A percentile compares a stretch with the other conserved stretches of the same genome.
Conservation (phyloP, 2,113 vertebrate species). For the Rhombomys opimus region DNA sequence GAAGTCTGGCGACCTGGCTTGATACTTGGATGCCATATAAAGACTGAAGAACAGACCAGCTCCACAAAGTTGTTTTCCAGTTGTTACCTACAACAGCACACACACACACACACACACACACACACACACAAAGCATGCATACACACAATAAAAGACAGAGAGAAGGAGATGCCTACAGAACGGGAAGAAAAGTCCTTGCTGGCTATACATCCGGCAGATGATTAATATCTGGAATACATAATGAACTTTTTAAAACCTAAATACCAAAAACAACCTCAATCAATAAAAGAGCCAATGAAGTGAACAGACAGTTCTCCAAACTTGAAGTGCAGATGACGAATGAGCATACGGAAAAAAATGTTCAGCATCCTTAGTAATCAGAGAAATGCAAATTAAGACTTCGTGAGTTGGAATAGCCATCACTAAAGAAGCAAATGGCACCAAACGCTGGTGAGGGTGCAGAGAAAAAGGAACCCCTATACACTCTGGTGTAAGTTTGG, state of each 20-base stretch:
- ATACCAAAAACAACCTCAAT: neutral
- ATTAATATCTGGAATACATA: neutral
- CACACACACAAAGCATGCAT: too few relatives aligned
- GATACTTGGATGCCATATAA: neutral
- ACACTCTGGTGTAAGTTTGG: neutral
- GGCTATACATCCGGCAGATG: neutral
- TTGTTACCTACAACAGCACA: too few relatives aligned
- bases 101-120: neutral
- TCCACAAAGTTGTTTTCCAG: neutral
- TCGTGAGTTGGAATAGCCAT: neutral
- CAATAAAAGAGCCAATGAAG: neutral
- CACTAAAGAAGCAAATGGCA: neutral
- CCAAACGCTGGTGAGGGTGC: neutral
- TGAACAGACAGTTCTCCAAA: neutral
- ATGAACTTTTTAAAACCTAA: neutral
- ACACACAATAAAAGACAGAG: neutral
- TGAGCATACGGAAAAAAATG: neutral
- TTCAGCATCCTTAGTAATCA: neutral
- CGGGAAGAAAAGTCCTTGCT: neutral
- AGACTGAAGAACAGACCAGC: neutral
- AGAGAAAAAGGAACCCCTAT: neutral
- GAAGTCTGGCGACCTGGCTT: too few relatives aligned
- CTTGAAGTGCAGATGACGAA: neutral
- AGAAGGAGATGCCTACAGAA: neutral
- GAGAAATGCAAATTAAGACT: neutral